Evolutionary conservation across 2,797 vertebrate genomes (phyloP), one percentile per base, ranked within the genome.

Genomic region (Holocentrus rufus): DNA sequence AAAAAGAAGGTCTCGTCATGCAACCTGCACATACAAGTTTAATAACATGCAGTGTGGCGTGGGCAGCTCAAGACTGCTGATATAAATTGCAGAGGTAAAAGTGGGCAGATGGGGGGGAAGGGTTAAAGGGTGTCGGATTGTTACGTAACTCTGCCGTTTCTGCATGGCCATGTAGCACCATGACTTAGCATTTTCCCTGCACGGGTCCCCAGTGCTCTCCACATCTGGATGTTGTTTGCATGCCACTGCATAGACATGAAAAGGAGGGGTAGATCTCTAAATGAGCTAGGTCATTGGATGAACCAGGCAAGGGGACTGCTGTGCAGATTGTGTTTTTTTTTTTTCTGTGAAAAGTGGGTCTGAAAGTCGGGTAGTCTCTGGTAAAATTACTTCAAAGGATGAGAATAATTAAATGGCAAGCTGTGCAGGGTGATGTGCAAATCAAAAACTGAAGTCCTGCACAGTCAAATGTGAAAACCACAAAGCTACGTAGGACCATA

Each of bases 141-240:
- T 89, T 86, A 27, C 50, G 5, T 72, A 89, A 87, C 59, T 57
- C 50, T 47, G 27, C 0, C 52, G 50, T n/a, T 77, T 54, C 79
- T 68, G 75, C 69, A 63, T 1, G 67, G n/a, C 72, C 8, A 62
- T 9, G 9, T 14, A 59, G 76, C 85, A 86, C 66, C 63, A 81
- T 93, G 91, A 92, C 83, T 91, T 79, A 47, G 88, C 89, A 23
- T 67, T 90, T 92, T 87, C 39, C 83, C 47, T 49, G 54, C 60
- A 23, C 18, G 65, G 25, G 18, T 46, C 52, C 72, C 64, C 69
- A 72, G 39, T 31, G 64, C 55, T 30, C 47, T 65, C 57, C 76
- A 90, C 92, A 93, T 93, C 92, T 93, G 92, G 92, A 90, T 65
- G 69, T 70, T 36, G 67, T 92, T 90, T 84, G 1, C 1, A 30